Evolutionary conservation across 1,140 invertebrate genomes (phyloP), one percentile per base, ranked within the genome.

Genomic region (Goniozus legneri): DNA sequence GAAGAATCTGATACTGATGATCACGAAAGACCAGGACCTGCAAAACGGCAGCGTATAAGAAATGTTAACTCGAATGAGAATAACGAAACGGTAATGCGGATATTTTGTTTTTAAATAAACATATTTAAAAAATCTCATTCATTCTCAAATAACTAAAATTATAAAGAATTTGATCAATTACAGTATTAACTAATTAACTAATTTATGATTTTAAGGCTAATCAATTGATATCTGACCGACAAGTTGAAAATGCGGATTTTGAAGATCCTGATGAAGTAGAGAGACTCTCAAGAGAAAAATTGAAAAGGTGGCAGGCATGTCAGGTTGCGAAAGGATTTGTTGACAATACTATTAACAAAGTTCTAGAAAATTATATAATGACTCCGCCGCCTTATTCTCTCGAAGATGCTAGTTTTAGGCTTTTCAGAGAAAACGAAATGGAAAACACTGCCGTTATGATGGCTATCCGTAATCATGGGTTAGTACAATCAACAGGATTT

Each of bases 341-440:
- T 24, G 85, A 88, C 55, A 88, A 88, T 68, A 82, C 80, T 13
- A 84, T 87, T 45, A 88, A 88, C 54, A 77, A 77, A 54, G 79
- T 86, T 15, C 58, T 87, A 33, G 85, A 86, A 60, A 79, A 78
- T 30, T 84, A 81, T 75, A 77, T 79, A 38, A 62, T 79, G 19
- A 78, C 80, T 8, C 59, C 65, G 52, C 33, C 67, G 60, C 32
- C 65, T 54, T 50, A 69, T 70, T 51, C 62, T 60, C 24, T 69
- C 56, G 52, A 60, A 62, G 47, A 78, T 72, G 21, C 68, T 72
- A 44, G 79, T 79, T 64, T 77, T 75, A 34, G 74, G 70, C 19
- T 79, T 77, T 58, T 77, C 77, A 44, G 73, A 77, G 22, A 79
- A 78, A 68, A 76, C 64, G 77, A 58, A 64, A 79, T 71, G 76